Conservation (phyloP, 64 coral and sea anemone genomes). For the Actinia equina region DNA sequence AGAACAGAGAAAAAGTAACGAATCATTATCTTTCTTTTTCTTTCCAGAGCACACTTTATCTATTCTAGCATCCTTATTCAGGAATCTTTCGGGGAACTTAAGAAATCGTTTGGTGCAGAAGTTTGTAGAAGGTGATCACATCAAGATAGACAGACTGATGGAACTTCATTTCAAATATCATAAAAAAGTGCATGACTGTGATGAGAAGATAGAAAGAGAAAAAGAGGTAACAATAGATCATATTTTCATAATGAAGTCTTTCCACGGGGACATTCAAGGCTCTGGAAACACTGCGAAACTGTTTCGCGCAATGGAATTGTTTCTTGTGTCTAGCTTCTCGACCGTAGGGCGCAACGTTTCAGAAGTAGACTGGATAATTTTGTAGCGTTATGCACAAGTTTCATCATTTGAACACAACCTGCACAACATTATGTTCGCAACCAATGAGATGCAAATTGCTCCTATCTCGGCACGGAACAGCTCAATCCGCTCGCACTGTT, state of each 20-base stretch:
- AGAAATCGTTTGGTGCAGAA: constrained; percentile 92
- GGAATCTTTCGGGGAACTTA: constrained; percentile 74
- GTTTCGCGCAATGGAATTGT: no score
- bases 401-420: no score
- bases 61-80: constrained; percentile 81
- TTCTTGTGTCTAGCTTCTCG: no score
- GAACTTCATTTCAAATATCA: constrained; percentile 95
- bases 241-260: background rate
- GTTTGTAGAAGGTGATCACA: constrained; percentile 96
- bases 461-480: no score
- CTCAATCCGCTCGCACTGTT: no score
- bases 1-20: background rate
- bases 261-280: no score
- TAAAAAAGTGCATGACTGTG: constrained; percentile 83
- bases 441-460: no score
- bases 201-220: constrained; percentile 86
- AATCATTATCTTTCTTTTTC: background rate
- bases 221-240: constrained; percentile 58
- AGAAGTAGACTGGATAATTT: no score
- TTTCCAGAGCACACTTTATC: constrained; percentile 71
- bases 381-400: no score
- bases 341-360: no score
- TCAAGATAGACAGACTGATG: constrained; percentile 93
- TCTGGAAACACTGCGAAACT: no score
- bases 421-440: no score